Evolutionary conservation across 2,113 vertebrate genomes (phyloP).

Genomic region (Parotia lawesii): DNA sequence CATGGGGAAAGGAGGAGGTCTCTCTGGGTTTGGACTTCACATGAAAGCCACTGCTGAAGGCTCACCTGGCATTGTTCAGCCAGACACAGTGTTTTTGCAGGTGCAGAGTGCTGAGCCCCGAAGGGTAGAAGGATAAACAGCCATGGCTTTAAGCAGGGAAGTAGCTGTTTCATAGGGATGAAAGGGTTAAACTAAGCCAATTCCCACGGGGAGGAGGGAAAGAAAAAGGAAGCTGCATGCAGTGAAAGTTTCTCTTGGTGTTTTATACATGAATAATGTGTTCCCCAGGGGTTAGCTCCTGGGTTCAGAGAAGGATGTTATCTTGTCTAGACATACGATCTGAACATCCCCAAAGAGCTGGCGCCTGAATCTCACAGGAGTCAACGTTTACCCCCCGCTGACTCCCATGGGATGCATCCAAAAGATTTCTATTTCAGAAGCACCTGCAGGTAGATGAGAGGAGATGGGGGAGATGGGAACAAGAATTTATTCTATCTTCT

Average conservation of each 20-base stretch:
- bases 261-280: slow-evolving; percentile 56
- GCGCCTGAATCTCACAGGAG: slow-evolving; percentile 46
- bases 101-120: slow-evolving; percentile 14
- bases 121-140: slow-evolving; percentile 2
- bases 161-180: not conserved
- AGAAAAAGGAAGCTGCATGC: slow-evolving; percentile 12
- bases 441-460: slow-evolving; percentile 41
- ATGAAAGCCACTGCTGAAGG: not conserved
- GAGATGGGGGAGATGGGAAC: not conserved
- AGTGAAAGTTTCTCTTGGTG: slow-evolving; percentile 25
- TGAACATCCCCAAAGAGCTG: slow-evolving; percentile 56
- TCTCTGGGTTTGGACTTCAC: slow-evolving; percentile 35
- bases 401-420: slow-evolving; percentile 55
- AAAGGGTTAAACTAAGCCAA: slow-evolving; percentile 52
- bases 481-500: not conserved
- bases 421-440: slow-evolving; percentile 47
- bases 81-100: slow-evolving; percentile 5
- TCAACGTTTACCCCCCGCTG: not conserved
- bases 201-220: slow-evolving; percentile 47
- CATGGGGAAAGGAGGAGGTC: not conserved
- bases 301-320: slow-evolving; percentile 54
- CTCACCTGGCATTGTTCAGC: slow-evolving; percentile 29
- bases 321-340: slow-evolving; percentile 59
- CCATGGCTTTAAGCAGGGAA: not conserved
- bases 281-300: slow-evolving; percentile 51